These are phyloP conservation scores for Chromoteleia sp. DNA, from an alignment of 2,888 invertebrate species.

Conservation along the genomic window DNA sequence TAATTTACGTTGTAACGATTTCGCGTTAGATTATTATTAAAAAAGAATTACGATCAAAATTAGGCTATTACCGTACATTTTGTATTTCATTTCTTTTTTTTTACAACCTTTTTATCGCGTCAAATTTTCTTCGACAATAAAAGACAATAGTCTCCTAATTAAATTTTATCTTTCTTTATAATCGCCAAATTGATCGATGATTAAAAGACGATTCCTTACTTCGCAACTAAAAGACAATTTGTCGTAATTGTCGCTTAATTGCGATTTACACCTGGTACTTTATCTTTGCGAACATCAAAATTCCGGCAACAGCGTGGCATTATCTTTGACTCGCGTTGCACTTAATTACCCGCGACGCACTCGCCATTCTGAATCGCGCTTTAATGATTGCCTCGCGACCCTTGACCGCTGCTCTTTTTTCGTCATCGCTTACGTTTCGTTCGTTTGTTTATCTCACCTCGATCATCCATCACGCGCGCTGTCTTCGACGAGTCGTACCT, in stretches of 20 bases:
- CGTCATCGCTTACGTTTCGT: neutral
- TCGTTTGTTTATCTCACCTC: neutral
- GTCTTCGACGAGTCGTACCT: neutral
- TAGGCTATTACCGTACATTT: too few relatives aligned
- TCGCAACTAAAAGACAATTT: too few relatives aligned
- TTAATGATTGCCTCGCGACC: constrained; percentile 16
- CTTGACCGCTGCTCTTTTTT: constrained; percentile 2
- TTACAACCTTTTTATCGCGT: too few relatives aligned
- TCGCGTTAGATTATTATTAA: too few relatives aligned
- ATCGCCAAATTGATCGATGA: too few relatives aligned
- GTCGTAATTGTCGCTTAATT: constrained; percentile 3
- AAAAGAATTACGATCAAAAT: too few relatives aligned
- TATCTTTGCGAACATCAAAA: constrained; percentile 12
- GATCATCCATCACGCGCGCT: constrained; percentile 2
- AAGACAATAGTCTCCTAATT: too few relatives aligned
- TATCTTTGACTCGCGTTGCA: constrained; percentile 1
- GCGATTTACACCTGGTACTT: neutral
- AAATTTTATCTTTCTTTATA: too few relatives aligned
- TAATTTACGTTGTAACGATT: too few relatives aligned
- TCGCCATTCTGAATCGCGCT: neutral
- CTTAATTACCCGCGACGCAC: constrained; percentile 7
- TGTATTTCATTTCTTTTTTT: too few relatives aligned
- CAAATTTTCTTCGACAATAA: too few relatives aligned
- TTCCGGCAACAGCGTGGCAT: neutral
- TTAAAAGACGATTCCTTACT: too few relatives aligned